Percentiles rank a stretch among this genome's conserved stretches.
Conservation (phyloP, 2,797 vertebrate species). For the Siniperca obscura region DNA sequence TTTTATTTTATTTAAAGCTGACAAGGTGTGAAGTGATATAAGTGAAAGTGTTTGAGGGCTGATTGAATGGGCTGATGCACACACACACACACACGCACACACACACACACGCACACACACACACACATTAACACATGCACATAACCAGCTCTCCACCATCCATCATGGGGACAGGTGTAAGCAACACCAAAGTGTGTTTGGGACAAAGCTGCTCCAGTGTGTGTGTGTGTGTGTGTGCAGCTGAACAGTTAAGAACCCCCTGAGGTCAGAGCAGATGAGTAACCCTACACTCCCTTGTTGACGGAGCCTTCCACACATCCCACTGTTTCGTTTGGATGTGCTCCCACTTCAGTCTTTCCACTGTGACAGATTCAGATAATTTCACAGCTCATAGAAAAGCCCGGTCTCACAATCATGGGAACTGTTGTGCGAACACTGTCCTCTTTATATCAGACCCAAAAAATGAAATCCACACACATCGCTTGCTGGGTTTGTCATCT, state of each 20-base stretch:
- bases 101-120: constrained; percentile 14
- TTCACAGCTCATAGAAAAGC: constrained; percentile 76
- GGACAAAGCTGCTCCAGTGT: constrained; percentile 45
- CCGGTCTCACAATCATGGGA: constrained; percentile 66
- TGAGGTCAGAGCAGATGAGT: constrained; percentile 75
- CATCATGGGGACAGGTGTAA: constrained; percentile 72
- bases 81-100: no score
- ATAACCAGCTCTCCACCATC: constrained; percentile 68
- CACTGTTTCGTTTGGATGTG: constrained; percentile 74
- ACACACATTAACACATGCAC: constrained; percentile 37
- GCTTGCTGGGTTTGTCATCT: constrained; percentile 61
- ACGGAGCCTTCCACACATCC: constrained; percentile 62
- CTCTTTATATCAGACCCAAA: constrained; percentile 63
- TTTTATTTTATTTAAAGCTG: constrained; percentile 17
- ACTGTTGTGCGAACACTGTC: constrained; percentile 59
- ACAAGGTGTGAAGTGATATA: constrained; percentile 32
- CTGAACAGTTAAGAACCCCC: constrained; percentile 69
- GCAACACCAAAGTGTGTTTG: constrained; percentile 64
- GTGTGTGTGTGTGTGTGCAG: constrained; percentile 6
- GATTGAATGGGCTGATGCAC: constrained; percentile 23
- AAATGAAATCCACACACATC: constrained; percentile 66
- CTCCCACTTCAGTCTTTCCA: constrained; percentile 69
- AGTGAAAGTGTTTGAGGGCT: constrained; percentile 23
- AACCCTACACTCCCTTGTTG: constrained; percentile 71
- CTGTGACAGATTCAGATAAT: constrained; percentile 69